Percentiles rank a stretch among this genome's conserved stretches.
Evolutionary conservation across 2,113 vertebrate species (phyloP).

Genomic region (Struthidea cinerea): DNA sequence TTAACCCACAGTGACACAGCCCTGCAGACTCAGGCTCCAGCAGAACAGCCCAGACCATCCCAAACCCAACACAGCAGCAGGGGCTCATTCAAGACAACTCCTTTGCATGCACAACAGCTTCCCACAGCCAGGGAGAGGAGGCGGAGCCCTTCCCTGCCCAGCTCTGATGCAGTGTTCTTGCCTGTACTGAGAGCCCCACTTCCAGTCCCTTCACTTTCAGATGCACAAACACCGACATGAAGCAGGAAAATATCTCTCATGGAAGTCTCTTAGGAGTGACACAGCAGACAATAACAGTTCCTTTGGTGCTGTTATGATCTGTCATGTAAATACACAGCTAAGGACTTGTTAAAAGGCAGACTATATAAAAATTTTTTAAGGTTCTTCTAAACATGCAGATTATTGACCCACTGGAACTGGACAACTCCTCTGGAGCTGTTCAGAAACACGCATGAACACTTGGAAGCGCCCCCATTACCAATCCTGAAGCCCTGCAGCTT

Average conservation of each 20-base stretch:
- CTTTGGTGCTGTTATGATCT: background rate
- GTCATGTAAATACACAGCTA: background rate
- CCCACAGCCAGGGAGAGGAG: background rate
- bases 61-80: background rate
- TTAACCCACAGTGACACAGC: background rate
- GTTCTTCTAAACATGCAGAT: background rate
- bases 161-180: rapidly evolving
- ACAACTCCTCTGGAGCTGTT: background rate
- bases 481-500: background rate
- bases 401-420: background rate
- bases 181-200: background rate
- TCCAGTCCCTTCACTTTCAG: background rate
- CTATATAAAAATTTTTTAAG: background rate
- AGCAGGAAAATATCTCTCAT: background rate
- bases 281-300: background rate
- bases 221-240: background rate
- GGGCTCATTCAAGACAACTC: background rate
- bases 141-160: background rate
- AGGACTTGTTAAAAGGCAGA: background rate
- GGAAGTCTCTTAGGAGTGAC: background rate
- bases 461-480: background rate
- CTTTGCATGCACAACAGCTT: background rate
- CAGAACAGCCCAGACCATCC: background rate
- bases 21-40: background rate
- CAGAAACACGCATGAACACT: background rate